Conservation (phyloP, 1,140 invertebrate genomes). For the Rhizoglyphus robini region DNA sequence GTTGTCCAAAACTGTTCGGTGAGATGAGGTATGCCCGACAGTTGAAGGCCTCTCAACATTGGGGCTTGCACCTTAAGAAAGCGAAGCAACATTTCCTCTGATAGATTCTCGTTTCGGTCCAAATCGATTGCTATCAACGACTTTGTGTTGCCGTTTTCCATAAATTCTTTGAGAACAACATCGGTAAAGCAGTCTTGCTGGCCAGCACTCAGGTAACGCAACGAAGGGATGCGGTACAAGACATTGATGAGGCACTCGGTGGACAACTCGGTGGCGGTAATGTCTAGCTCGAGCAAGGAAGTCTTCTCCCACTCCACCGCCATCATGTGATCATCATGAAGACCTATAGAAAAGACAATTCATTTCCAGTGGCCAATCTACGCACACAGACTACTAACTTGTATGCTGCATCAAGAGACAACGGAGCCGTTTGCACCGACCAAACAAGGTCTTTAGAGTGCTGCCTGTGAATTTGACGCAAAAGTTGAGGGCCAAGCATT, state of each 20-base stretch:
- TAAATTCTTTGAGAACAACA: conserved; percentile 46
- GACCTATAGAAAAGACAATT: conserved; percentile 41
- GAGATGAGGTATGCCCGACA: conserved; percentile 93
- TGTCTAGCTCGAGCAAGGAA: conserved; percentile 80
- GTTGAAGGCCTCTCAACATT: conserved; percentile 67
- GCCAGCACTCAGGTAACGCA: conserved; percentile 81
- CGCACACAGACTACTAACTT: conserved; percentile 45
- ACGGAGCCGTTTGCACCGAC: conserved; percentile 76
- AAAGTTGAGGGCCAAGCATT: conserved; percentile 90
- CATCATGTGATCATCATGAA: conserved; percentile 78
- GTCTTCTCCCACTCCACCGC: conserved; percentile 97
- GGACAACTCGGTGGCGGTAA: conserved; percentile 88
- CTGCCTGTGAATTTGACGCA: conserved; percentile 92
- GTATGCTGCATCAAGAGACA: conserved; percentile 92
- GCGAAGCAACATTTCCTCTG: conserved; percentile 77
- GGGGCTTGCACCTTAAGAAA: conserved; percentile 76
- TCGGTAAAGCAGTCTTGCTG: conserved; percentile 96
- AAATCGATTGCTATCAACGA: conserved; percentile 77
- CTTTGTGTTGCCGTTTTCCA: conserved; percentile 69
- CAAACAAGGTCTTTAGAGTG: conserved; percentile 86
- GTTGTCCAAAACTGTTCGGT: conserved; percentile 93
- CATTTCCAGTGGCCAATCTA: not conserved
- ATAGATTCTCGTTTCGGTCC: conserved; percentile 85
- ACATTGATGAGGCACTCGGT: conserved; percentile 86
- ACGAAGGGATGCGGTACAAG: conserved; percentile 65